Evolutionary conservation across 1,140 invertebrate genomes (phyloP), one percentile per base, ranked within the genome.

Genomic region (Trichogramma pretiosum): DNA sequence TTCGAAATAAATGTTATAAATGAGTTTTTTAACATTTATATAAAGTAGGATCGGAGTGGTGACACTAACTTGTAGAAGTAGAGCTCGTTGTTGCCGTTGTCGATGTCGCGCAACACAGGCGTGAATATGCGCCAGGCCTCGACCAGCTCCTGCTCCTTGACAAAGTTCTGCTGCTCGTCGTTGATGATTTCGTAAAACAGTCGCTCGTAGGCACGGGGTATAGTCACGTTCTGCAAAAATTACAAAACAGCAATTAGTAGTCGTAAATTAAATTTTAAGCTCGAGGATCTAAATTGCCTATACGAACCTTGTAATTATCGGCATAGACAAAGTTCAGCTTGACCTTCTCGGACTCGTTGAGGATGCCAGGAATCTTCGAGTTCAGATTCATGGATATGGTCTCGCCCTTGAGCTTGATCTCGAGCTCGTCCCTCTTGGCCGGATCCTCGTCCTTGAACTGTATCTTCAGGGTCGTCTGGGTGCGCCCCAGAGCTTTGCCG

Each of bases 41-140:
- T 28, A 28, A 28, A 7, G 24, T 28, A 28, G 5, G 24, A 28
- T 5, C 24, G 11, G 11, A 28, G 11, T 28, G 11, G n/a, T n/a
- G n/a, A 16, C 26, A 39, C 71, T 67, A 78, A 96, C 67, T 78
- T 73, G 73, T 98, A 99, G 1, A 82, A 74, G 56, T 91, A 80
- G 1, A 94, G 93, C 55, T 75, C 74, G 4, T 87, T 70, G 57
- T 81, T 83, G 41, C 89, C 78, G 0, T 69, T 69, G 64, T 98
- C 94, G 51, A 99, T 87, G 61, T 82, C 61, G 63, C 98, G 88
- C 5, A 99, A 72, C 9, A 98, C 64, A 8, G 95, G 96, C 2
- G 95, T 98, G 62, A 99, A 98, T 53, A 99, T 97, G 55, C 93
- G 78, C 96, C 96, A 99, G 1, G 96, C 95, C 72, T 99, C 93